A percentile compares a stretch with the other conserved stretches of the same genome.
Evolutionary conservation across 2,797 vertebrate genomes (phyloP).

Genomic region (Rhinichthys osculus): DNA sequence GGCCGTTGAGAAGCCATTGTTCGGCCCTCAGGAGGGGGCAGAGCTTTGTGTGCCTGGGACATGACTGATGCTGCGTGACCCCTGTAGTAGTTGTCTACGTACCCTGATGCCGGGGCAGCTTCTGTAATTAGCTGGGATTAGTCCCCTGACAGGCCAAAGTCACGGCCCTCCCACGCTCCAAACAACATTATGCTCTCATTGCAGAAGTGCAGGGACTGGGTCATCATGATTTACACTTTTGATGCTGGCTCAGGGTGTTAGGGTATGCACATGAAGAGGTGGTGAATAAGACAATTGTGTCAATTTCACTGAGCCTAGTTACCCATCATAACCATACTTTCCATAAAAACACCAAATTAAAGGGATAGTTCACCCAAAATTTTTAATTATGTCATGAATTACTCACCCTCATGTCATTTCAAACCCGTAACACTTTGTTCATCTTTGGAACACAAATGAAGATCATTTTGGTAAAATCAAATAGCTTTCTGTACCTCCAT

Average conservation of each 20-base stretch:
- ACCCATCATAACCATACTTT: background rate
- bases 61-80: slow-evolving; percentile 62
- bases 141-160: slow-evolving; percentile 44
- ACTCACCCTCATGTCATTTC: too few species aligned
- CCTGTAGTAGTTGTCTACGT: slow-evolving; percentile 38
- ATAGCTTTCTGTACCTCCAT: too few species aligned
- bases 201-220: slow-evolving; percentile 16
- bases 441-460: too few species aligned
- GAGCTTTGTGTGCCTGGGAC: slow-evolving; percentile 51
- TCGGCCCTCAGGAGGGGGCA: slow-evolving; percentile 36
- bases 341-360: background rate
- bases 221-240: slow-evolving; percentile 38
- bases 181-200: slow-evolving; percentile 6
- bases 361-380: too few species aligned
- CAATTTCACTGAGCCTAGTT: background rate
- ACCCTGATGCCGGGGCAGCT: slow-evolving; percentile 29
- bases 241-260: slow-evolving; percentile 10
- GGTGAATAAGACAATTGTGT: background rate
- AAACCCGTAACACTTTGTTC: too few species aligned
- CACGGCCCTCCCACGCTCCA: slow-evolving; percentile 48
- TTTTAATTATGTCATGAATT: too few species aligned
- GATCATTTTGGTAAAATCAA: too few species aligned
- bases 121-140: slow-evolving; percentile 58
- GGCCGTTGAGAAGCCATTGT: slow-evolving; percentile 49
- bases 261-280: slow-evolving; percentile 16